These are phyloP conservation scores for Varecia variegata DNA, from an alignment of 2,797 vertebrate genomes.

Conservation along the genomic window DNA sequence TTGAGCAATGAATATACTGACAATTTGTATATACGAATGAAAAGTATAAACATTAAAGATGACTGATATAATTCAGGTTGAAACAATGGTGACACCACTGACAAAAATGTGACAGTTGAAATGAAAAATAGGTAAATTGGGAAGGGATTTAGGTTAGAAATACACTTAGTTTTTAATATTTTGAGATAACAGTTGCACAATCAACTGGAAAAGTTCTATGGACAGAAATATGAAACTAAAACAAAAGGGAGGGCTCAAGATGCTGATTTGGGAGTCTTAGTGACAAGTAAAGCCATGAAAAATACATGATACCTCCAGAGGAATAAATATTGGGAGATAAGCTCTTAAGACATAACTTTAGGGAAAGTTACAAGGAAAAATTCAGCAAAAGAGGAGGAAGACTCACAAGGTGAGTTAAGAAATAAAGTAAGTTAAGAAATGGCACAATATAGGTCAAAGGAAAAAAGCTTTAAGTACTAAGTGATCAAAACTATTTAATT, in stretches of 20 bases:
- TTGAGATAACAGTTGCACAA: neutral
- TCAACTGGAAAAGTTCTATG: neutral
- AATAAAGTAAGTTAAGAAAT: neutral
- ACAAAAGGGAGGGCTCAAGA: neutral
- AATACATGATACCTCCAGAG: neutral
- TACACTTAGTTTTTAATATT: slow-evolving; percentile 24
- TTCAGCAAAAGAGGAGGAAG: neutral
- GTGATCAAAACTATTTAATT: slow-evolving; percentile 3
- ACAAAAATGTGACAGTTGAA: neutral
- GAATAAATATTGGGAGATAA: neutral
- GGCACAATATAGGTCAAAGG: neutral
- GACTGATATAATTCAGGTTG: neutral
- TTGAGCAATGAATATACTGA: neutral
- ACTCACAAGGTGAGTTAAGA: neutral
- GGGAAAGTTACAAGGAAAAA: neutral
- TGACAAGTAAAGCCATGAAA: neutral
- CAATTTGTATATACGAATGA: neutral
- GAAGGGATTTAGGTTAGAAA: slow-evolving; percentile 22
- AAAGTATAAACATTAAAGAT: neutral
- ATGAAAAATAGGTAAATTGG: neutral
- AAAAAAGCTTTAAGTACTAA: slow-evolving; percentile 11
- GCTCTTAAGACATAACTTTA: neutral
- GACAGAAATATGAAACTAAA: slow-evolving; percentile 24
- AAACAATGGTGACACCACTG: slow-evolving; percentile 8
- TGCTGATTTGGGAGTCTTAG: neutral